Evolutionary conservation across 2,113 vertebrate species (phyloP).

Genomic region (Cyanistes caeruleus): DNA sequence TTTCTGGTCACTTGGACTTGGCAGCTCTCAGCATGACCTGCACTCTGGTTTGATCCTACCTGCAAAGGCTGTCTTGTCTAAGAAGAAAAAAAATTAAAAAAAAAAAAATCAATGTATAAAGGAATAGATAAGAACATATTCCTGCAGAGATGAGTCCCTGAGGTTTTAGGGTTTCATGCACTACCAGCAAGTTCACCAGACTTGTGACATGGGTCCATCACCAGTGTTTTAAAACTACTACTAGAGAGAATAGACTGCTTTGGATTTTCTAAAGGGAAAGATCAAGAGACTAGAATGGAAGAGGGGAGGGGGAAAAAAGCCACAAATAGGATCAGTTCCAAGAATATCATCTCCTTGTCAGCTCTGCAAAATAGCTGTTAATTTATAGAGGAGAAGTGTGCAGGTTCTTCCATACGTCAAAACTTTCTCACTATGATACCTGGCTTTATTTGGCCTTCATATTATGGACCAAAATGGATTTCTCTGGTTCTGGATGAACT

Average conservation of each 20-base stretch:
- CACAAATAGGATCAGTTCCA: constrained; percentile 62
- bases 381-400: constrained; percentile 66
- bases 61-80: not conserved
- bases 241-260: not conserved
- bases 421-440: constrained; percentile 43
- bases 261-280: constrained; percentile 18
- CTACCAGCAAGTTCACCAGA: not conserved
- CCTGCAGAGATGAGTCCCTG: not conserved
- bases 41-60: not conserved
- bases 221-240: not conserved
- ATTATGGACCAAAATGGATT: constrained; percentile 71
- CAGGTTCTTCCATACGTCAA: constrained; percentile 64
- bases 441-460: constrained; percentile 48
- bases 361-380: constrained; percentile 65
- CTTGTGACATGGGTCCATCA: not conserved
- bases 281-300: constrained; percentile 25
- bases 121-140: not conserved
- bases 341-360: constrained; percentile 69
- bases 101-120: not conserved
- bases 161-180: not conserved
- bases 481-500: constrained; percentile 53
- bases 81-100: not conserved
- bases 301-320: not conserved
- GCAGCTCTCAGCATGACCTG: not conserved
- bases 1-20: not conserved